These are phyloP conservation scores for Elephantulus edwardii DNA, from an alignment of 2,113 vertebrate species.

Conservation along the genomic window DNA sequence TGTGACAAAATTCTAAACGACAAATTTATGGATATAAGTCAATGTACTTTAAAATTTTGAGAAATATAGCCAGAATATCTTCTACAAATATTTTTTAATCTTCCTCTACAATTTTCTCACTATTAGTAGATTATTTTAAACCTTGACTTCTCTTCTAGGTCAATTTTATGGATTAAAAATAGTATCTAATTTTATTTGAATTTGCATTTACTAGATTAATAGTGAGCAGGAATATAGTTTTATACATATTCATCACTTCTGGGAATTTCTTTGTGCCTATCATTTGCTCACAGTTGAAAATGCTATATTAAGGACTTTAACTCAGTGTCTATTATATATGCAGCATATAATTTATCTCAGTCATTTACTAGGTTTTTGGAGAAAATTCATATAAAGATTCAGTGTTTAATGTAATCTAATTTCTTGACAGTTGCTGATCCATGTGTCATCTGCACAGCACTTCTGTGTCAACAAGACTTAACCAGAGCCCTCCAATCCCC, in stretches of 20 bases:
- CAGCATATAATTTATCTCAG: neutral
- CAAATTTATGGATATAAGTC: constrained; percentile 13
- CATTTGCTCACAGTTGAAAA: neutral
- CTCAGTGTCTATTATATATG: neutral
- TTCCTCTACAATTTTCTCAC: neutral
- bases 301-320: constrained; percentile 28
- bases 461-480: constrained; percentile 60
- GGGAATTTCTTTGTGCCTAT: neutral
- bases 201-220: neutral
- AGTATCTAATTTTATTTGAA: constrained; percentile 5
- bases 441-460: constrained; percentile 15
- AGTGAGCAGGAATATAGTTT: neutral
- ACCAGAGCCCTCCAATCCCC: neutral
- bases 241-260: neutral
- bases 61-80: neutral
- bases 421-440: constrained; percentile 10
- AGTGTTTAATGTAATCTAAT: neutral
- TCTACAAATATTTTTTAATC: neutral
- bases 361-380: constrained; percentile 16
- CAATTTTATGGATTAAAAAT: constrained; percentile 17
- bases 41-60: neutral
- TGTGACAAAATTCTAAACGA: constrained; percentile 74
- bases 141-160: neutral
- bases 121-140: neutral
- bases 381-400: constrained; percentile 17